Conservation (phyloP, 2,113 vertebrate species). For the Alces alces region DNA sequence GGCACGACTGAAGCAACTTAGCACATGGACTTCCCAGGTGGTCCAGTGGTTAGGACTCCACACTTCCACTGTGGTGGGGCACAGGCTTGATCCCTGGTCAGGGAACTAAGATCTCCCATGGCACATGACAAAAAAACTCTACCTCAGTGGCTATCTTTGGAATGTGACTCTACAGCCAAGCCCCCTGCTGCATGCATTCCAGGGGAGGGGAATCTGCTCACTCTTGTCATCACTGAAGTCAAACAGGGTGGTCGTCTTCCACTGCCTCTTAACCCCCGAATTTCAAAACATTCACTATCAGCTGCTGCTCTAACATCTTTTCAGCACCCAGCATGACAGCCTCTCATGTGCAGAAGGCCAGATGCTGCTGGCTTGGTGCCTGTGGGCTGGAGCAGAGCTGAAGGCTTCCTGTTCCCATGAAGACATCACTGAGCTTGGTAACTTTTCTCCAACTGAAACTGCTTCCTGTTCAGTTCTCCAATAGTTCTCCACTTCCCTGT, state of each 20-base stretch:
- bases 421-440: conserved; percentile 42
- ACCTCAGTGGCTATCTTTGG: conserved; percentile 36
- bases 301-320: not conserved
- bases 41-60: not conserved
- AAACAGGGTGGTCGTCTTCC: not conserved
- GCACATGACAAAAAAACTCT: not conserved
- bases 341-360: conserved; percentile 1
- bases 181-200: not conserved
- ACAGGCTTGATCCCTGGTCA: not conserved
- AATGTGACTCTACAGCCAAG: not conserved
- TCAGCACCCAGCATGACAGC: not conserved
- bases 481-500: conserved; percentile 41
- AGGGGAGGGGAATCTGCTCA: not conserved
- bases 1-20: not conserved
- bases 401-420: conserved; percentile 46
- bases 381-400: not conserved
- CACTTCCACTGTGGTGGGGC: not conserved
- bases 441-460: conserved; percentile 45
- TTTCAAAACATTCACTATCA: conserved; percentile 6
- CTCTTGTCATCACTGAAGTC: not conserved
- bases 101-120: not conserved
- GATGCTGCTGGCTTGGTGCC: conserved; percentile 14
- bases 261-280: conserved; percentile 1
- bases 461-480: conserved; percentile 61
- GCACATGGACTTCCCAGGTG: not conserved